Percentiles rank a stretch among this genome's conserved stretches.
phyloP scores from a whole-genome alignment of 2,888 invertebrate species.

The Plagiodera versicolora region DNA sequence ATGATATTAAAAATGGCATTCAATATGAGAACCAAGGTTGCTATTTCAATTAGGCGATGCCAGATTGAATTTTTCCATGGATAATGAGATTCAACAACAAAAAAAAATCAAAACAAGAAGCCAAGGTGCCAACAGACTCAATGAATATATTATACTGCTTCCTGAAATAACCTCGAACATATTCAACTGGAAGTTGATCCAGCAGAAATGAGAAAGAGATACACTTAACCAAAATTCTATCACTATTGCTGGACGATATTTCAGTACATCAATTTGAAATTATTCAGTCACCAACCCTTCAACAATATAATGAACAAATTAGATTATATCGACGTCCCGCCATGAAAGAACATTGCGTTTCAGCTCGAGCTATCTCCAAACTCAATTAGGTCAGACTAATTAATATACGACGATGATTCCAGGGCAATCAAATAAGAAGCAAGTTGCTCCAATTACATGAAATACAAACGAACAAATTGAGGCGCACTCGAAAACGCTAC shows the following conservation, averaged over 20 bases:
- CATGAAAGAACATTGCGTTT: conserved; percentile 11
- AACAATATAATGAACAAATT: not conserved
- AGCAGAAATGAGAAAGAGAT: no score
- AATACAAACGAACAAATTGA: conserved; percentile 23
- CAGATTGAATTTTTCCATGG: no score
- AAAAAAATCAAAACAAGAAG: no score
- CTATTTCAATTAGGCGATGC: no score
- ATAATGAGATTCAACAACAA: no score
- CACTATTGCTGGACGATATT: no score
- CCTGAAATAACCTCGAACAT: no score
- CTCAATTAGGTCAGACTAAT: conserved; percentile 24
- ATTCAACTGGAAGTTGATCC: no score
- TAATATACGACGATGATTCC: conserved; percentile 26
- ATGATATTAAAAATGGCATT: no score
- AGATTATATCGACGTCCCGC: not conserved
- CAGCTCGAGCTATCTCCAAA: conserved; percentile 13
- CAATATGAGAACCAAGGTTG: no score
- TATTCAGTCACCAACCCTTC: not conserved
- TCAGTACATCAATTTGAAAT: not conserved
- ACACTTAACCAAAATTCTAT: not conserved
- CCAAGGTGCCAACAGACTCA: no score
- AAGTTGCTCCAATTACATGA: conserved; percentile 20
- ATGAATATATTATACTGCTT: no score
- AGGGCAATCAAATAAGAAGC: conserved; percentile 23
- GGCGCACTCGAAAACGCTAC: conserved; percentile 21